phyloP scores from a whole-genome alignment of 2,797 vertebrate genomes.

The Hipposideros larvatus region DNA sequence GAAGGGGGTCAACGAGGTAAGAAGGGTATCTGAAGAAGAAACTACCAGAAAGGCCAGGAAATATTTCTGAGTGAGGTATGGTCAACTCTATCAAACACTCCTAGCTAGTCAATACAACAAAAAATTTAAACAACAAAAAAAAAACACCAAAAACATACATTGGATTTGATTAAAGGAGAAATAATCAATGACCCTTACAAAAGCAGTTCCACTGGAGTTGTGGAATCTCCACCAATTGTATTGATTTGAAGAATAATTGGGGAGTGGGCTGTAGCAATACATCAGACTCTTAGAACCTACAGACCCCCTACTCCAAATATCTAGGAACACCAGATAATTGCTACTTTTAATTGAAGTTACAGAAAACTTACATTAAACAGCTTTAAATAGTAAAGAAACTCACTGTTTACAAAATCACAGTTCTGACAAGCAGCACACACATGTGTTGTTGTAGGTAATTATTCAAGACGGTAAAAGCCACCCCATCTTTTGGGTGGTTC shows the following conservation, averaged over 20 bases:
- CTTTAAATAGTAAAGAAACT: not conserved
- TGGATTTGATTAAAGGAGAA: not conserved
- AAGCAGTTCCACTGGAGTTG: not conserved
- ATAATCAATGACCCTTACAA: not conserved
- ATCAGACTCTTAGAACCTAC: not conserved
- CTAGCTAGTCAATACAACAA: not conserved
- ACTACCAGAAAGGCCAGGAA: rapidly evolving
- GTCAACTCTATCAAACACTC: not conserved
- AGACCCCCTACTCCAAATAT: not conserved
- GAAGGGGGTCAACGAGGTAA: not conserved
- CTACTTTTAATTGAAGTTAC: not conserved
- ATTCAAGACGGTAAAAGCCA: not conserved
- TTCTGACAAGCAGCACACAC: not conserved
- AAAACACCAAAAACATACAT: not conserved
- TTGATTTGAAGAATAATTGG: not conserved
- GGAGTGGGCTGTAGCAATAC: not conserved
- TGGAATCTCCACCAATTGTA: not conserved
- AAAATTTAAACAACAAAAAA: not conserved
- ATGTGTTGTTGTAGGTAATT: not conserved
- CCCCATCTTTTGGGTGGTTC: rapidly evolving
- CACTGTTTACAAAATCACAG: not conserved
- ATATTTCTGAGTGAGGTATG: not conserved
- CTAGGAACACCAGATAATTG: not conserved
- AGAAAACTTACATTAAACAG: not conserved
- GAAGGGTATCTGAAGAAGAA: not conserved